These are phyloP conservation scores for Caenorhabditis tropicalis DNA, from an alignment of 1,140 invertebrate species.

Conservation along the genomic window DNA sequence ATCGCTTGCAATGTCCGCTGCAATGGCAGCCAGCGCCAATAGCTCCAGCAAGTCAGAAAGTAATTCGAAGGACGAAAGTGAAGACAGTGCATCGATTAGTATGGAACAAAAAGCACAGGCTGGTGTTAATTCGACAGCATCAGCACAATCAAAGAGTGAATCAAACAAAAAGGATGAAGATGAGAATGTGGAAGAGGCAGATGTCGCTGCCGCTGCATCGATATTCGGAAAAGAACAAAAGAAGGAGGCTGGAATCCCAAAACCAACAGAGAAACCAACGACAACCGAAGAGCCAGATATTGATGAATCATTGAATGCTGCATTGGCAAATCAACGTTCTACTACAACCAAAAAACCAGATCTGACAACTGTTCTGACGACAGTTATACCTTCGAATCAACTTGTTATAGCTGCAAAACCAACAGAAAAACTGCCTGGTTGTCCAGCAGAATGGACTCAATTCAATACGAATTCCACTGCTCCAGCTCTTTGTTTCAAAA, in stretches of 20 bases:
- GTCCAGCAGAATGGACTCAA: slow-evolving; percentile 28
- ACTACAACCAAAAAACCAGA: not conserved
- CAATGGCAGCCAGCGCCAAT: not conserved
- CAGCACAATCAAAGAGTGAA: not conserved
- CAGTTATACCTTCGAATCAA: not conserved
- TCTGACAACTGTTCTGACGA: not conserved
- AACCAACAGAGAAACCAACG: not conserved
- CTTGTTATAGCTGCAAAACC: not conserved
- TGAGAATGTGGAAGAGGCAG: not conserved
- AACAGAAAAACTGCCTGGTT: not conserved
- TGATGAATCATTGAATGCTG: slow-evolving; percentile 35
- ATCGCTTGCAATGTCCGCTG: not conserved
- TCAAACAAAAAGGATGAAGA: not conserved
- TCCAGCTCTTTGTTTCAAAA: not conserved
- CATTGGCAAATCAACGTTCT: not conserved
- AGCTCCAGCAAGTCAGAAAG: slow-evolving; percentile 8
- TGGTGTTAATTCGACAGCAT: not conserved
- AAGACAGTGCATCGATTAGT: slow-evolving; percentile 7
- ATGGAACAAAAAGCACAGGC: not conserved
- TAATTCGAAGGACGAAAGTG: slow-evolving; percentile 11
- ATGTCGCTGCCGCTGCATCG: not conserved
- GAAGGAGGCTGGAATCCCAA: not conserved
- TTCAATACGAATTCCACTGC: slow-evolving; percentile 21
- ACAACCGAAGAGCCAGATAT: slow-evolving; percentile 22
- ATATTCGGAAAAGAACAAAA: not conserved